phyloP scores from a whole-genome alignment of 1,140 invertebrate species.

The Stratiolaelaps scimitus region DNA sequence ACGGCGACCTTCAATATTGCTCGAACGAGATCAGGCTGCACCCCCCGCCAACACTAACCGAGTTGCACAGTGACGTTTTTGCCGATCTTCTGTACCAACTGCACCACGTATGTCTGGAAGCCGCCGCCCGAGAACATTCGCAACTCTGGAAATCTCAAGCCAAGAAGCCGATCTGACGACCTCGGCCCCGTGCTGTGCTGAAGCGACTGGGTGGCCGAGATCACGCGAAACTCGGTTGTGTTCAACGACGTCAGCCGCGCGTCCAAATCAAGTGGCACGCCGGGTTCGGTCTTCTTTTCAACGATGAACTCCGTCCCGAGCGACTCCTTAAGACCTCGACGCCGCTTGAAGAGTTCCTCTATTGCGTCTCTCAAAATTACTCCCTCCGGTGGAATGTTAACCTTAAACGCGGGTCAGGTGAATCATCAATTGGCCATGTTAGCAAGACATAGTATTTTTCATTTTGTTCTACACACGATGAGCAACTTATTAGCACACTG shows the following conservation, averaged over 20 bases:
- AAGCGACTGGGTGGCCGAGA: conserved; percentile 43
- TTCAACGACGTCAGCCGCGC: conserved; percentile 39
- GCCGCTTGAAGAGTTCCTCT: conserved; percentile 25
- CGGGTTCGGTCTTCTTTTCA: conserved; percentile 42
- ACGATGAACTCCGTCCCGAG: conserved; percentile 42
- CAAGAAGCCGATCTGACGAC: not conserved
- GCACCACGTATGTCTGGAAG: conserved; percentile 60
- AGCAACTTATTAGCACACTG: too few species aligned
- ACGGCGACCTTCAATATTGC: not conserved
- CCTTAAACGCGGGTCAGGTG: not conserved
- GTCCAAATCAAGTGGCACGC: conserved; percentile 41
- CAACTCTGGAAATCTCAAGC: not conserved
- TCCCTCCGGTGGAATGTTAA: not conserved
- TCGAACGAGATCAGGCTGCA: too few species aligned
- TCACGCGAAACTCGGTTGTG: conserved; percentile 42
- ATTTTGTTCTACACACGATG: too few species aligned
- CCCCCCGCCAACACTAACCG: conserved; percentile 41
- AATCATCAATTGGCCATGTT: not conserved
- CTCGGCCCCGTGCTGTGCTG: conserved; percentile 3
- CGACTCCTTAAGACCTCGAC: conserved; percentile 18
- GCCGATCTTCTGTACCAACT: conserved; percentile 61
- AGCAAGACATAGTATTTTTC: too few species aligned
- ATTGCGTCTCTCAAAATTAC: conserved; percentile 7
- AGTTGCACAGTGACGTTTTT: conserved; percentile 68
- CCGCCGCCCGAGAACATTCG: conserved; percentile 27